Conservation (phyloP, 2,797 vertebrate genomes). For the Leuciscus waleckii region DNA sequence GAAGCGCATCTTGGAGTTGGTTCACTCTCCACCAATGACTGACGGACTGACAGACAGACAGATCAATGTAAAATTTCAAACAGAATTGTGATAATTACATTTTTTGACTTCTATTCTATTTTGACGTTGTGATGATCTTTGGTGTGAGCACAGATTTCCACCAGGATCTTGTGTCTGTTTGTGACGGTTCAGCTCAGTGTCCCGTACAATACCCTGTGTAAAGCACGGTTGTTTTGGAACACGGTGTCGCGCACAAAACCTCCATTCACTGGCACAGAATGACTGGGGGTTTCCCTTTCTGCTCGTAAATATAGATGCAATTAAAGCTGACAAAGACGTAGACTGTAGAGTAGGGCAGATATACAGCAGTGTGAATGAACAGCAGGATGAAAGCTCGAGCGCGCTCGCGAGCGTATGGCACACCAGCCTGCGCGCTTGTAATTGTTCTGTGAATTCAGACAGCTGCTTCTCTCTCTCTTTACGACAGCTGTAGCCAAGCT, state of each 20-base stretch:
- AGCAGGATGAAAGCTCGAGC: slow-evolving; percentile 20
- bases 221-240: slow-evolving; percentile 31
- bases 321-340: slow-evolving; percentile 48
- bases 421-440: slow-evolving; percentile 40
- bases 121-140: slow-evolving; percentile 38
- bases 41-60: too few species aligned
- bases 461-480: slow-evolving; percentile 54
- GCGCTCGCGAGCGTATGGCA: slow-evolving; percentile 18
- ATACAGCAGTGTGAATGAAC: slow-evolving; percentile 20
- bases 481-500: slow-evolving; percentile 38
- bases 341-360: slow-evolving; percentile 16
- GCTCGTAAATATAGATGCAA: slow-evolving; percentile 56
- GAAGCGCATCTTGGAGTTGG: background rate
- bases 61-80: background rate
- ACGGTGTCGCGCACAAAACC: slow-evolving; percentile 42
- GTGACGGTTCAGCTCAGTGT: slow-evolving; percentile 34
- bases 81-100: background rate
- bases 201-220: slow-evolving; percentile 9
- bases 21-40: background rate
- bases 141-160: slow-evolving; percentile 13
- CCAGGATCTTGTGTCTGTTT: slow-evolving; percentile 25
- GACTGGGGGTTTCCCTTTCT: slow-evolving; percentile 33
- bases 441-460: slow-evolving; percentile 57
- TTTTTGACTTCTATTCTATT: background rate
- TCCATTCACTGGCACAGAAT: slow-evolving; percentile 43